Percentiles rank a stretch among this genome's conserved stretches.
These are phyloP conservation scores for Drosophila athabasca DNA, from an alignment of 1,140 invertebrate species.

Conservation along the genomic window DNA sequence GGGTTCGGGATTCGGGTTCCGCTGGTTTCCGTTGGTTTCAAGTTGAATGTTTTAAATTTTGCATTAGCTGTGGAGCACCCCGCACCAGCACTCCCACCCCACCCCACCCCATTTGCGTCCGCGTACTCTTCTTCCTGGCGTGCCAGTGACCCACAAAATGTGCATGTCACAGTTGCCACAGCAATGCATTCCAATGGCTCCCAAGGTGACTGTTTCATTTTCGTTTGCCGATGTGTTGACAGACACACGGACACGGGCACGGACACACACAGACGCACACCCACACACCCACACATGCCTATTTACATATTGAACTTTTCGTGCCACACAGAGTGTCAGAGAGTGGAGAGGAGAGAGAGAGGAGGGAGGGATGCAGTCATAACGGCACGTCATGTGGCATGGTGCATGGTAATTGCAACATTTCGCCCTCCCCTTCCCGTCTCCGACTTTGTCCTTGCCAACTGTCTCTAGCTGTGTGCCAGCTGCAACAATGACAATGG, in stretches of 20 bases:
- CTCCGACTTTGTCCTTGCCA: constrained; percentile 42
- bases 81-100: not conserved
- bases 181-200: constrained; percentile 78
- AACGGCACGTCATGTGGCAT: constrained; percentile 49
- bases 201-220: constrained; percentile 79
- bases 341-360: constrained; percentile 23
- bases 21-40: constrained; percentile 20
- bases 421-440: constrained; percentile 32
- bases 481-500: constrained; percentile 54
- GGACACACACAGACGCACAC: constrained; percentile 25
- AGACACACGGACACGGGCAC: constrained; percentile 52
- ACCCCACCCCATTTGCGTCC: constrained; percentile 2
- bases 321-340: constrained; percentile 17
- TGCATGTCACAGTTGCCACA: constrained; percentile 67
- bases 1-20: too few relatives aligned
- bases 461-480: constrained; percentile 56
- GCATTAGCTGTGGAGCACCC: constrained; percentile 36
- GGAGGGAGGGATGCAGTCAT: not conserved
- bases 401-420: constrained; percentile 77
- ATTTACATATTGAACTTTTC: constrained; percentile 51
- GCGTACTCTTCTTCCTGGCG: not conserved
- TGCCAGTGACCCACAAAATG: constrained; percentile 70
- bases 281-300: constrained; percentile 23
- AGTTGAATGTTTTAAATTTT: constrained; percentile 49
- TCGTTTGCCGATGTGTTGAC: constrained; percentile 74